Base-by-base conservation (phyloP, 2,113 vertebrate species). In the Odocoileus virginianus region DNA sequence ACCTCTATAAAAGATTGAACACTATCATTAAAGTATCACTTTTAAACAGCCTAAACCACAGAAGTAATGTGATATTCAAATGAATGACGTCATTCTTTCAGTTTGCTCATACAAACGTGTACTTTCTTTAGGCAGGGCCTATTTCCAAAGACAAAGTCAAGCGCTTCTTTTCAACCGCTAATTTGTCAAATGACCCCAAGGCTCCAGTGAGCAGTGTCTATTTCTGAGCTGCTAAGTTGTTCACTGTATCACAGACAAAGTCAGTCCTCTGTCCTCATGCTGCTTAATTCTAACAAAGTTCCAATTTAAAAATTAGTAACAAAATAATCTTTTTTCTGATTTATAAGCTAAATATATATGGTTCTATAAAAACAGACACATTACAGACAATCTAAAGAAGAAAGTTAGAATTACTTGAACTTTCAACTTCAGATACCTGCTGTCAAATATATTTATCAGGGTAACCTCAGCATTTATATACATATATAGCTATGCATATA, bases 91-190 rank as follows among this genome's bases (percentile, higher is more conserved):
- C 52, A 76, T 50, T 74, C 67, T 89, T 92, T 64, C 50, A 55
- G 43, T 58, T 74, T 71, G 76, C 33, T 33, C 12, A 43, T 25
- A 89, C 85, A 74, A 84, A 91, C 57, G 3, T 52, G 43, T 91
- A 61, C 27, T 91, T 19, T 13, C 57, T 71, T 43, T 74, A 86
- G 92, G 17, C 21, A 54, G 61, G 74, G 61, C 76, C 21, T 7
- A 64, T 85, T 95, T 96, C 79, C 85, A 87, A 96, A 95, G 67
- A 13, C 52, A 54, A n/a, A 82, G 36, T 71, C 64, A 60, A 96
- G 93, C 92, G 52, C 23, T 45, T 91, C 67, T 94, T 94, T 92
- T 74, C 82, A 94, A 78, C 15, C 76, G 16, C 82, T 33, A 64
- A 36, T n/a, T 52, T 85, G 11, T 89, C 93, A 64, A 78, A 89